Percentiles rank a stretch among this genome's conserved stretches.
phyloP scores from a whole-genome alignment of 2,797 vertebrate genomes.

The Oreonectes daqikongensis region DNA sequence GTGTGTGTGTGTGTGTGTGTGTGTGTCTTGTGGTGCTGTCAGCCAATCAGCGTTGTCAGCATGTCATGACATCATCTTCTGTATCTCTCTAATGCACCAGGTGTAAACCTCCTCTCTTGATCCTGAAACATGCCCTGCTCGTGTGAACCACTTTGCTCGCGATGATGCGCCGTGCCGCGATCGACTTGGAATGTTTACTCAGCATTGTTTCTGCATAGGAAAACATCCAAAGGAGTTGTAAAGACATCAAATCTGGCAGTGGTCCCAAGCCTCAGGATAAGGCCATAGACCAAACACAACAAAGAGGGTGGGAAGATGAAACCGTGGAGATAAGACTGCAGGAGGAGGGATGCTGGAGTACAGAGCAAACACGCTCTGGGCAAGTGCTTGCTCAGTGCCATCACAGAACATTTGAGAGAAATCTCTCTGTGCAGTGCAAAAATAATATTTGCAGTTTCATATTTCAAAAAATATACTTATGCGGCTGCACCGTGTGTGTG shows the following conservation, averaged over 20 bases:
- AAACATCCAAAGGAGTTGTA: slow-evolving; percentile 31
- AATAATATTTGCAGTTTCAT: slow-evolving; percentile 53
- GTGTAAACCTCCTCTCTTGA: background rate
- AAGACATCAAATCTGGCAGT: slow-evolving; percentile 37
- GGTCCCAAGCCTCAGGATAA: slow-evolving; percentile 39
- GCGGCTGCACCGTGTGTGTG: slow-evolving; percentile 30
- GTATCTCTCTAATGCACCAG: background rate
- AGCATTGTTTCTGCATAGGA: slow-evolving; percentile 34
- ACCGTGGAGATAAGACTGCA: slow-evolving; percentile 12
- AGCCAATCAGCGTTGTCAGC: slow-evolving; percentile 6
- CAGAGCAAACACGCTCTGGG: slow-evolving; percentile 54
- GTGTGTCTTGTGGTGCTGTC: background rate
- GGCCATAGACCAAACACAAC: slow-evolving; percentile 46
- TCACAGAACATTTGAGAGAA: slow-evolving; percentile 40
- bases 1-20: no score
- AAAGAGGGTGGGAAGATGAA: slow-evolving; percentile 25
- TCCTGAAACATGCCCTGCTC: background rate
- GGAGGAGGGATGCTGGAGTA: slow-evolving; percentile 52
- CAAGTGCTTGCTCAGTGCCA: slow-evolving; percentile 44
- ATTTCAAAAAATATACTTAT: slow-evolving; percentile 50
- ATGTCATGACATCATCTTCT: background rate
- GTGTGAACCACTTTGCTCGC: background rate
- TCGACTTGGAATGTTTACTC: slow-evolving; percentile 25
- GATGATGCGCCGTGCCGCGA: background rate
- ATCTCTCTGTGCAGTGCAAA: slow-evolving; percentile 46